A percentile compares a stretch with the other conserved stretches of the same genome.
Evolutionary conservation across 2,888 invertebrate genomes (phyloP).

Genomic region (Anthophora plumipes): DNA sequence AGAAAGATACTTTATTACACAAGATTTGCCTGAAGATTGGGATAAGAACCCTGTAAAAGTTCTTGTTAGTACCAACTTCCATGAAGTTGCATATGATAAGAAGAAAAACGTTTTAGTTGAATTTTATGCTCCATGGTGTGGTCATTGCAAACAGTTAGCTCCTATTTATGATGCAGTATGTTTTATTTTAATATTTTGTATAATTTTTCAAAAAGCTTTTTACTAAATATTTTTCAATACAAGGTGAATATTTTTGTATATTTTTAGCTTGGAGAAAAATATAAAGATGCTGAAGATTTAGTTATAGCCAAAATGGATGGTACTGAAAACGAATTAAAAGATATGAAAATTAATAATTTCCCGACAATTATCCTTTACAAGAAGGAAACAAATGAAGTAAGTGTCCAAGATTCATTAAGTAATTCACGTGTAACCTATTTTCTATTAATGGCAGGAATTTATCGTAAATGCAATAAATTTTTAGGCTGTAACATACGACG

Average conservation of each 20-base stretch:
- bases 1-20: conserved; percentile 97
- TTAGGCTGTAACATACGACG: conserved; percentile 94
- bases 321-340: conserved; percentile 98
- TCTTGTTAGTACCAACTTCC: conserved; percentile 98
- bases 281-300: conserved; percentile 91
- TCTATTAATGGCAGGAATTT: background rate
- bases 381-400: conserved; percentile 94
- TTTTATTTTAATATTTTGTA: conserved; percentile 25
- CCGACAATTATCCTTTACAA: conserved; percentile 97
- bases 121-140: conserved; percentile 99
- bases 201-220: background rate
- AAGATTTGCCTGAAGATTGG: conserved; percentile 99
- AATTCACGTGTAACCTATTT: background rate
- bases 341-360: conserved; percentile 97
- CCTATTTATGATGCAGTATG: conserved; percentile 94
- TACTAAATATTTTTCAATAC: background rate
- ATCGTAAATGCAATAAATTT: conserved; percentile 51
- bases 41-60: conserved; percentile 96
- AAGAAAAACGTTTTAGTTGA: conserved; percentile 98
- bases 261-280: conserved; percentile 95
- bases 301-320: conserved; percentile 99
- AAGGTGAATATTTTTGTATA: conserved; percentile 33
- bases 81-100: conserved; percentile 94
- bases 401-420: background rate
- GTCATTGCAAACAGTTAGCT: conserved; percentile 98